Percentiles rank a stretch among this genome's conserved stretches.
Evolutionary conservation across 2,888 invertebrate species (phyloP).

Genomic region (Noctua fimbriata): DNA sequence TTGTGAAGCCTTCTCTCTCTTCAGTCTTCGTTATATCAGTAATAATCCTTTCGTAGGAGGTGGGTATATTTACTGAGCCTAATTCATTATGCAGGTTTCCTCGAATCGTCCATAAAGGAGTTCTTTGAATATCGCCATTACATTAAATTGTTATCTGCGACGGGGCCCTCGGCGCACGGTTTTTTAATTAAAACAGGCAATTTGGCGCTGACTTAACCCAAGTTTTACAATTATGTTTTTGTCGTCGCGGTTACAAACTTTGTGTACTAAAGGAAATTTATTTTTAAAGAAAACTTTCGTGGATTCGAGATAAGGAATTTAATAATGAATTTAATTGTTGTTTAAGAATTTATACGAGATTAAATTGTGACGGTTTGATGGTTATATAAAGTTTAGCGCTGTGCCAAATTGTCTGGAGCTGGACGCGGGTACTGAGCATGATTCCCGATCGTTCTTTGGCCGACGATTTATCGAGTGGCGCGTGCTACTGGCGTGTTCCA

Average conservation of each 20-base stretch:
- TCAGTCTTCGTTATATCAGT: slow-evolving; percentile 43
- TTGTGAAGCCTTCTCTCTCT: slow-evolving; percentile 54
- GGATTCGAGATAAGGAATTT: slow-evolving; percentile 59
- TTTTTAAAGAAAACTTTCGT: slow-evolving; percentile 66
- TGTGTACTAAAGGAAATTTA: slow-evolving; percentile 71
- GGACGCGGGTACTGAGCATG: slow-evolving; percentile 58
- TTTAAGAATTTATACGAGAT: slow-evolving; percentile 46
- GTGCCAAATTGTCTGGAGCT: slow-evolving; percentile 43
- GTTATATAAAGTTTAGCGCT: slow-evolving; percentile 41
- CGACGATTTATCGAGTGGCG: slow-evolving; percentile 77
- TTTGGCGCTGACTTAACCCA: slow-evolving; percentile 82
- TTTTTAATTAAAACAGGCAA: slow-evolving; percentile 87
- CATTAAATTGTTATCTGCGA: slow-evolving; percentile 86
- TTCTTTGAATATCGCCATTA: slow-evolving; percentile 84
- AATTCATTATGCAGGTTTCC: slow-evolving; percentile 83
- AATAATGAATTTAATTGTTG: slow-evolving; percentile 60
- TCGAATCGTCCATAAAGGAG: slow-evolving; percentile 82
- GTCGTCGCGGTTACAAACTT: slow-evolving; percentile 75
- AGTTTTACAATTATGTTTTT: slow-evolving; percentile 83
- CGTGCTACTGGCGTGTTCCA: slow-evolving; percentile 73
- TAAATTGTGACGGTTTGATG: slow-evolving; percentile 28
- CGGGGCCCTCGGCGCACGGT: slow-evolving; percentile 80
- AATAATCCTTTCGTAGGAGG: slow-evolving; percentile 54
- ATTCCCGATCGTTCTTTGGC: slow-evolving; percentile 69
- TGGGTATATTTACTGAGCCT: slow-evolving; percentile 67